These are phyloP conservation scores for Crepidodera aurea DNA, from an alignment of 2,888 invertebrate species.

Conservation along the genomic window DNA sequence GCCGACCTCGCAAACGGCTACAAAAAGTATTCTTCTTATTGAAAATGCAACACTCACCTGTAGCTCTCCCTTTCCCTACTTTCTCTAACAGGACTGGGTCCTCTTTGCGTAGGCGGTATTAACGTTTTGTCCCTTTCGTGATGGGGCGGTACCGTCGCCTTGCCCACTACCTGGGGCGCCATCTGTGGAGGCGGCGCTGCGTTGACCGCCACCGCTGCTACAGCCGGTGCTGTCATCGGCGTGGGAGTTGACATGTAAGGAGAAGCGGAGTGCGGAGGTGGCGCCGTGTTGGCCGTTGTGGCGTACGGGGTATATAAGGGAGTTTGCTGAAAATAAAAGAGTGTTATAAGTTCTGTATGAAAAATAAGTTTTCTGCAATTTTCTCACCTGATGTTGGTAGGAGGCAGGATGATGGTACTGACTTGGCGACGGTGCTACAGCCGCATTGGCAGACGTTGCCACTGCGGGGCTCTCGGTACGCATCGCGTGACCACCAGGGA, in stretches of 20 bases:
- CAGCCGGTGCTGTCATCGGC: constrained; percentile 13
- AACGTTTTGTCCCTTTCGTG: constrained; percentile 40
- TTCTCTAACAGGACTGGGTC: constrained; percentile 71
- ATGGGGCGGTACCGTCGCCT: constrained; percentile 31
- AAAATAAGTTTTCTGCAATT: too few relatives aligned
- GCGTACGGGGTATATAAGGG: constrained; percentile 84
- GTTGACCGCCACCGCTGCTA: constrained; percentile 12
- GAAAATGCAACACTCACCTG: too few relatives aligned
- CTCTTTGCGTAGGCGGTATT: constrained; percentile 75
- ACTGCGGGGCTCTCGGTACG: constrained; percentile 67
- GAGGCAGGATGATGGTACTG: constrained; percentile 54
- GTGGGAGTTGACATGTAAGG: constrained; percentile 26
- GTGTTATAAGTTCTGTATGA: too few relatives aligned
- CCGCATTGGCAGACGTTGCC: constrained; percentile 61
- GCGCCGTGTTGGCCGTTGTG: constrained; percentile 68
- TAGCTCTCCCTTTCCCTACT: constrained; percentile 82
- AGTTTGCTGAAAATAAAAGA: constrained; percentile 59
- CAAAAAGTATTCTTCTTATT: too few relatives aligned
- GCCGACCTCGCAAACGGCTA: too few relatives aligned
- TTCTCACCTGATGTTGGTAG: constrained; percentile 31
- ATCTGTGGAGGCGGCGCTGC: constrained; percentile 31
- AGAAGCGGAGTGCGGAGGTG: constrained; percentile 67
- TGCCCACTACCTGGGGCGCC: constrained; percentile 21
- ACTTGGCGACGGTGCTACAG: constrained; percentile 65
- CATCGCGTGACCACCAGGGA: constrained; percentile 52